phyloP scores from a whole-genome alignment of 2,888 invertebrate species.

The Anaspis maculata region DNA sequence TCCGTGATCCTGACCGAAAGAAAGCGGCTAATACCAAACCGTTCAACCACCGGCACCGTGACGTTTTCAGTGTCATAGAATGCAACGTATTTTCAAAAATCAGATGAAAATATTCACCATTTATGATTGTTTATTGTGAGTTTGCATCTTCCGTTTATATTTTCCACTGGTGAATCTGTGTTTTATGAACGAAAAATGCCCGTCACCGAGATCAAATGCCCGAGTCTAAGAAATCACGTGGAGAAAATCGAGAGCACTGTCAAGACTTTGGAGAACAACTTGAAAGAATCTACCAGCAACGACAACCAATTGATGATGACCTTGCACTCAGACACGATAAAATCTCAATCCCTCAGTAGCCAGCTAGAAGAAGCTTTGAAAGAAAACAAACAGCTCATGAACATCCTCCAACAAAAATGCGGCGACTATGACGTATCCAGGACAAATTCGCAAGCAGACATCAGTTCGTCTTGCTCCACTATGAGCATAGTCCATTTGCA shows the following conservation, averaged over 20 bases:
- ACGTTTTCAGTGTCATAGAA: no score
- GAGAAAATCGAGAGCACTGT: conserved; percentile 17
- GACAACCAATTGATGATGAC: conserved; percentile 28
- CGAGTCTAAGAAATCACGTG: conserved; percentile 7
- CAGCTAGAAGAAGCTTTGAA: conserved; percentile 30
- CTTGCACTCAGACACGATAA: conserved; percentile 23
- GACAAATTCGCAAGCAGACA: conserved; percentile 29
- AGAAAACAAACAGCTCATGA: conserved; percentile 30
- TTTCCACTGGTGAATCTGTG: no score
- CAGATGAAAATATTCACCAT: no score
- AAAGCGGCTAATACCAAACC: no score
- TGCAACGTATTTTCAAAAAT: no score
- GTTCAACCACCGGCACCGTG: no score
- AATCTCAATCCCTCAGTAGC: conserved; percentile 21
- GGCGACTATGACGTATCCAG: conserved; percentile 15
- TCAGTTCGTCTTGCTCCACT: conserved; percentile 45
- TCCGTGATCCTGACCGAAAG: no score
- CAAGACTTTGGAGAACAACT: conserved; percentile 24
- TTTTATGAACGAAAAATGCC: no score
- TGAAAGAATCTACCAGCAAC: conserved; percentile 24
- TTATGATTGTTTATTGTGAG: no score
- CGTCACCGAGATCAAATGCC: no score
- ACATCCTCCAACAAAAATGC: conserved; percentile 22
- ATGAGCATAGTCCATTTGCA: conserved; percentile 49
- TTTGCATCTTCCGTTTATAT: no score